A percentile compares a stretch with the other conserved stretches of the same genome.
phyloP scores from a whole-genome alignment of 2,888 invertebrate species.

The Drosophila kokeensis region DNA sequence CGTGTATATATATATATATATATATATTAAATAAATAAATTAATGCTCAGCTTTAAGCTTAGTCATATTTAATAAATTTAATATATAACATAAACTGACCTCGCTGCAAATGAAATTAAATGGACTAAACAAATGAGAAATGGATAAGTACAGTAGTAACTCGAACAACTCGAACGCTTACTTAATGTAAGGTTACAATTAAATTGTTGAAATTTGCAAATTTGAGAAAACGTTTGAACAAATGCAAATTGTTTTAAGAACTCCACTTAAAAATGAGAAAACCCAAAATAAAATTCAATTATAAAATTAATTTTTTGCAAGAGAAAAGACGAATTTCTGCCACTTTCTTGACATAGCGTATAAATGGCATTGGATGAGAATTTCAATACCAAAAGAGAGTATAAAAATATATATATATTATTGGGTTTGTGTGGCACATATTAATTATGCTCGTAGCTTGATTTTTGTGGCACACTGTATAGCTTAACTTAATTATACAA shows the following conservation, averaged over 20 bases:
- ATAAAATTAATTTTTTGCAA: neutral
- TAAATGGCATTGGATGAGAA: neutral
- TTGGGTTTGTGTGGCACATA: neutral
- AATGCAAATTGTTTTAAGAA: neutral
- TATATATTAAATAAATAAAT: neutral
- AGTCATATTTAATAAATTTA: neutral
- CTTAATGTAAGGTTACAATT: neutral
- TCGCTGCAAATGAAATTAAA: conserved; percentile 5
- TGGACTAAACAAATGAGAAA: neutral
- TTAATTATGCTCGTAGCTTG: neutral
- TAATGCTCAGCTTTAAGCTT: neutral
- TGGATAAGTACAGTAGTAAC: neutral
- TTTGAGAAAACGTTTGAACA: neutral
- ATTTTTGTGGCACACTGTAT: neutral
- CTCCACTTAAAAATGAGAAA: neutral
- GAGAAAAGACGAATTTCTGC: neutral
- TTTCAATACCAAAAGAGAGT: neutral
- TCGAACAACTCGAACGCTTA: neutral
- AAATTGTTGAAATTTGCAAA: neutral
- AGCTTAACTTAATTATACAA: neutral
- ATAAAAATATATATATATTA: neutral
- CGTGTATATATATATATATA: neutral
- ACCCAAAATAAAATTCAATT: neutral
- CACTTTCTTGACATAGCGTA: neutral
- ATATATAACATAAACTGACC: neutral